phyloP scores from a whole-genome alignment of 2,113 vertebrate genomes.

The Morone saxatilis region DNA sequence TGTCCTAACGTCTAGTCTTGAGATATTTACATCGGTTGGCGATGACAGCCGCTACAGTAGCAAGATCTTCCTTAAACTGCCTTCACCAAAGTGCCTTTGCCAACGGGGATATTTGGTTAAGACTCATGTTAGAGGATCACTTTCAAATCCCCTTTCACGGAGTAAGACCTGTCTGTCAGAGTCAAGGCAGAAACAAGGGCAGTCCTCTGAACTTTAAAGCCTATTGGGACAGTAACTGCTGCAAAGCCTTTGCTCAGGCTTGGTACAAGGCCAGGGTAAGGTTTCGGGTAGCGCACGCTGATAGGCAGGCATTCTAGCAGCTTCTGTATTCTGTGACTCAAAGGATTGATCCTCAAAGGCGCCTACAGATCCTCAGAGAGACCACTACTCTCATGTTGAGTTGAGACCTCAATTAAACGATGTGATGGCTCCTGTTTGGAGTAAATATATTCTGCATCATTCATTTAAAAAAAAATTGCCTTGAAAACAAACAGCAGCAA shows the following conservation, averaged over 20 bases:
- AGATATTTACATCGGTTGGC: slow-evolving; percentile 56
- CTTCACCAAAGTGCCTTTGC: slow-evolving; percentile 54
- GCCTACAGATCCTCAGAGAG: slow-evolving; percentile 40
- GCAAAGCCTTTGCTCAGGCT: slow-evolving; percentile 61
- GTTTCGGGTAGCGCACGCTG: slow-evolving; percentile 44
- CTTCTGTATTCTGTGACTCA: slow-evolving; percentile 46
- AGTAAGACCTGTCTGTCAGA: slow-evolving; percentile 71
- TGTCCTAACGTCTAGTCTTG: slow-evolving; percentile 49
- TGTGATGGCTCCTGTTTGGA: slow-evolving; percentile 11
- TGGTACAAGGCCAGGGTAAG: slow-evolving; percentile 49
- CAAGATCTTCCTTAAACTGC: slow-evolving; percentile 71
- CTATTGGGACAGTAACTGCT: slow-evolving; percentile 48
- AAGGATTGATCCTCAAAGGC: slow-evolving; percentile 55
- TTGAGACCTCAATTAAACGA: slow-evolving; percentile 16
- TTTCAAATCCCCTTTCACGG: slow-evolving; percentile 77
- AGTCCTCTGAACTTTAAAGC: slow-evolving; percentile 65
- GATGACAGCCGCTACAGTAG: slow-evolving; percentile 68
- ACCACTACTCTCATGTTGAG: not conserved
- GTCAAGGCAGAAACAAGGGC: slow-evolving; percentile 56
- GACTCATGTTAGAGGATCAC: slow-evolving; percentile 73
- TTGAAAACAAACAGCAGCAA: slow-evolving; percentile 60
- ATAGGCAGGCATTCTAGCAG: slow-evolving; percentile 47
- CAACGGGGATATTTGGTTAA: slow-evolving; percentile 73
- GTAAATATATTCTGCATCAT: slow-evolving; percentile 11
- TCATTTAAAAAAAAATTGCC: not conserved